Conservation (phyloP, 2,888 invertebrate genomes). For the Heliconius sara region DNA sequence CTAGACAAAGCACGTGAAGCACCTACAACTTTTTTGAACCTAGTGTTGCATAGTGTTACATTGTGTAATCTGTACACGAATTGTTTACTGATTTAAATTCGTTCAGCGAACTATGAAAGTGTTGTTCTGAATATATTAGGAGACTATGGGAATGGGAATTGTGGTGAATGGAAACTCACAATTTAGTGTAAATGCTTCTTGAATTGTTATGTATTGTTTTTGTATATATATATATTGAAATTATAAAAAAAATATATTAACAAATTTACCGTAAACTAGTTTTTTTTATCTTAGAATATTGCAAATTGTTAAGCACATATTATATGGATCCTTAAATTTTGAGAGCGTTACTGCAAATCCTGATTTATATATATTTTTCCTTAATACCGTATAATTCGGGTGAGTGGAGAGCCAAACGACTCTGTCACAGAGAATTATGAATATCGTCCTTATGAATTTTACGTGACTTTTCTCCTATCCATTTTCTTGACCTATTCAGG, state of each 20-base stretch:
- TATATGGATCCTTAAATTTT: no score
- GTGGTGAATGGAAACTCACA: conserved; percentile 15
- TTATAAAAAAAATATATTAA: neutral
- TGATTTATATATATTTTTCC: no score
- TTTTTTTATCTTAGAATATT: no score
- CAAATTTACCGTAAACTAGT: neutral
- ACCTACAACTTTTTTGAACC: neutral
- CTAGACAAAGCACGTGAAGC: no score
- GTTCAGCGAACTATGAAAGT: conserved; percentile 49
- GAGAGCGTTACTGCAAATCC: no score
- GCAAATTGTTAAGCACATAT: no score
- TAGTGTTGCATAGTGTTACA: conserved; percentile 35
- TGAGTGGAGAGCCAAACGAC: no score
- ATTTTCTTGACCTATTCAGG: neutral
- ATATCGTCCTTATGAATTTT: no score
- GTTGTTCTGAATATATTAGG: conserved; percentile 46
- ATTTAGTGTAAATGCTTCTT: conserved; percentile 3
- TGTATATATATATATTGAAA: neutral
- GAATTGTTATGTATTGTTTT: neutral
- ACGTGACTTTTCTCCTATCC: no score
- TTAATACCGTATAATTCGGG: no score
- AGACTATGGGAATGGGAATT: conserved; percentile 29
- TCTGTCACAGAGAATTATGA: no score
- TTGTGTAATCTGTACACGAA: conserved; percentile 48
- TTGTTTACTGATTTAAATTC: conserved; percentile 52